Evolutionary conservation across 1,140 invertebrate genomes (phyloP).

Genomic region (honey bee (Apis mellifera)): DNA sequence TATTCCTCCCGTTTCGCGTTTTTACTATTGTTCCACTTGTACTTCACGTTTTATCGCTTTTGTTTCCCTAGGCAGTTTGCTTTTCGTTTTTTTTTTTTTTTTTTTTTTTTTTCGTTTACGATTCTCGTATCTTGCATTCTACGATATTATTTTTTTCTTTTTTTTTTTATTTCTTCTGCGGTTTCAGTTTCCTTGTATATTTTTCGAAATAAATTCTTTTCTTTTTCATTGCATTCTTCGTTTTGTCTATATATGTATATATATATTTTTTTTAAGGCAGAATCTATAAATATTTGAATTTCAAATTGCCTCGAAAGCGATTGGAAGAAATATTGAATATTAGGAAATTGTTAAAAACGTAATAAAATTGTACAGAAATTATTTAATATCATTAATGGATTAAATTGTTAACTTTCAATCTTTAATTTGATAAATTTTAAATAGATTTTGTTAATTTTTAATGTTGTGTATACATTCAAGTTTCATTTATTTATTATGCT

Average conservation of each 20-base stretch:
- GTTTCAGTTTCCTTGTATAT: background rate
- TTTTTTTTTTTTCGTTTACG: background rate
- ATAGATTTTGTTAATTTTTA: too few species aligned
- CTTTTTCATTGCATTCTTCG: background rate
- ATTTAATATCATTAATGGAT: too few species aligned
- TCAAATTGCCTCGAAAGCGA: background rate
- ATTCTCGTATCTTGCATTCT: background rate
- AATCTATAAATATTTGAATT: background rate
- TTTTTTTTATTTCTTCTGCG: background rate
- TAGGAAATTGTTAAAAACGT: too few species aligned
- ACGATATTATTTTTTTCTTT: background rate
- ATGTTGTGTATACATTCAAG: too few species aligned
- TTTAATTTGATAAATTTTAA: too few species aligned
- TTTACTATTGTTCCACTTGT: constrained; percentile 14
- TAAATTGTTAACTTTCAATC: too few species aligned
- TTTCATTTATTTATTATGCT: too few species aligned
- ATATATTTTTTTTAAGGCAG: background rate
- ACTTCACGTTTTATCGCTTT: constrained; percentile 2
- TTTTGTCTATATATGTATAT: background rate
- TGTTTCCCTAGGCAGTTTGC: background rate
- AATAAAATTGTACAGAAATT: too few species aligned
- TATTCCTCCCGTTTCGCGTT: constrained; percentile 32
- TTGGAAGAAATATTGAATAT: too few species aligned
- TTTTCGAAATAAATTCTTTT: background rate
- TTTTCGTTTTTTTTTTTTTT: background rate